These are phyloP conservation scores for Myioborus melanocephalus DNA, from an alignment of 2,797 vertebrate species.

Conservation along the genomic window DNA sequence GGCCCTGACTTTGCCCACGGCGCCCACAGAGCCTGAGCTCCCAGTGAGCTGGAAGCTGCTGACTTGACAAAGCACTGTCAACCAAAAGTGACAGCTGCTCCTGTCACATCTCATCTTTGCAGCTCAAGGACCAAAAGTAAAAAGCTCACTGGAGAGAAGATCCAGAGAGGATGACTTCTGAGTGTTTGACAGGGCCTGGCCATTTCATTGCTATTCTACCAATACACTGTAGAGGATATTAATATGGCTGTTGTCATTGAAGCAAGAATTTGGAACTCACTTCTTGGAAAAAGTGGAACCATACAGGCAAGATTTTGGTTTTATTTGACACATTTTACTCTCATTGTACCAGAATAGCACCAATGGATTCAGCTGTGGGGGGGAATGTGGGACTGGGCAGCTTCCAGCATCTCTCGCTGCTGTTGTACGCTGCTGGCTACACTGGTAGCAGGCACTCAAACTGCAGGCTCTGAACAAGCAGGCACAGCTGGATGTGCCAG, in stretches of 20 bases:
- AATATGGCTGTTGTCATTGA: background rate
- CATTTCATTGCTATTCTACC: background rate
- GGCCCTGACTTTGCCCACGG: background rate
- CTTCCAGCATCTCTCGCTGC: background rate
- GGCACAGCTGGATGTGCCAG: background rate
- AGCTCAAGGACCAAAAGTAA: background rate
- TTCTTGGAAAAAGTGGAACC: background rate
- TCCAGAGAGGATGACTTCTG: background rate
- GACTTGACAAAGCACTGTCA: constrained; percentile 37
- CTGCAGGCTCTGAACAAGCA: background rate
- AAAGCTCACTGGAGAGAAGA: background rate
- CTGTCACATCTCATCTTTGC: constrained; percentile 40
- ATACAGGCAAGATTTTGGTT: background rate
- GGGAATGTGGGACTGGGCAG: background rate
- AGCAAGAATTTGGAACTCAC: background rate
- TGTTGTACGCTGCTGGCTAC: background rate
- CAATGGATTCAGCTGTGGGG: background rate
- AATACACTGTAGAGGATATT: rapidly evolving
- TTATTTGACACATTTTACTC: background rate
- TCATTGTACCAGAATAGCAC: background rate
- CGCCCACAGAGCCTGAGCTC: background rate
- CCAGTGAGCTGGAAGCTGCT: background rate
- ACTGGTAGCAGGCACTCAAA: background rate
- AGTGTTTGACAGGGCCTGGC: background rate
- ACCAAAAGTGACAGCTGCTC: background rate